Evolutionary conservation across 2,797 vertebrate genomes (phyloP).

Genomic region (Oryzias sinensis): DNA sequence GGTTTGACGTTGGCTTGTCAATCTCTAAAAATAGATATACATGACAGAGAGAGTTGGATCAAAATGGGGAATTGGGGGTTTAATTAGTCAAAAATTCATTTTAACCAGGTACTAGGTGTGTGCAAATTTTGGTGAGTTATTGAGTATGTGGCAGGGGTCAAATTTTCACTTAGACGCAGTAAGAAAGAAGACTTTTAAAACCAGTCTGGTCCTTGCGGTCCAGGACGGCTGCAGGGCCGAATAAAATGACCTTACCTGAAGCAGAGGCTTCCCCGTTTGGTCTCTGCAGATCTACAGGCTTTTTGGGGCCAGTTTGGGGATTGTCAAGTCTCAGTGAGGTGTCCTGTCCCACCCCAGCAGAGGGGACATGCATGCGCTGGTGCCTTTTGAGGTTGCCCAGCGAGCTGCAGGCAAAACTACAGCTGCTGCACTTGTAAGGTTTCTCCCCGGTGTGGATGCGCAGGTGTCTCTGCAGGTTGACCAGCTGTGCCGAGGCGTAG

Average conservation of each 20-base stretch:
- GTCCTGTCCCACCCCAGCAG: conserved; percentile 33
- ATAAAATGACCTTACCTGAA: conserved; percentile 57
- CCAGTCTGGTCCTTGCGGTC: no score
- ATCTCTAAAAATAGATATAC: conserved; percentile 54
- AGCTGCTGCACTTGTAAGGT: conserved; percentile 91
- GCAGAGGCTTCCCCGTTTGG: conserved; percentile 46
- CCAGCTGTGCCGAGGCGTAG: conserved; percentile 95
- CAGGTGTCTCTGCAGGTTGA: conserved; percentile 93
- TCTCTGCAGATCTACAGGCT: conserved; percentile 44
- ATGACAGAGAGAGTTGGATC: not conserved
- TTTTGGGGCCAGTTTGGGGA: conserved; percentile 52
- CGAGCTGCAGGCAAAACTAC: conserved; percentile 95
- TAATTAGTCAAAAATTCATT: no score
- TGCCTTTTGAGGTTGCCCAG: conserved; percentile 96
- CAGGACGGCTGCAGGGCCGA: no score
- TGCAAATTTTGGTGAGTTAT: no score
- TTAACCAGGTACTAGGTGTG: no score
- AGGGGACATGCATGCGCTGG: conserved; percentile 87
- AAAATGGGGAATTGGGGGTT: no score
- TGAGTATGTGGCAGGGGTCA: no score
- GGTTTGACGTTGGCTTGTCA: conserved; percentile 73
- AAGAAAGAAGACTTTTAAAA: no score
- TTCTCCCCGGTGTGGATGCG: conserved; percentile 97
- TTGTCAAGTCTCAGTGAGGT: conserved; percentile 6
- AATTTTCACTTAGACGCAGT: no score